phyloP scores from a whole-genome alignment of 2,888 invertebrate genomes.

The Formica aserva region DNA sequence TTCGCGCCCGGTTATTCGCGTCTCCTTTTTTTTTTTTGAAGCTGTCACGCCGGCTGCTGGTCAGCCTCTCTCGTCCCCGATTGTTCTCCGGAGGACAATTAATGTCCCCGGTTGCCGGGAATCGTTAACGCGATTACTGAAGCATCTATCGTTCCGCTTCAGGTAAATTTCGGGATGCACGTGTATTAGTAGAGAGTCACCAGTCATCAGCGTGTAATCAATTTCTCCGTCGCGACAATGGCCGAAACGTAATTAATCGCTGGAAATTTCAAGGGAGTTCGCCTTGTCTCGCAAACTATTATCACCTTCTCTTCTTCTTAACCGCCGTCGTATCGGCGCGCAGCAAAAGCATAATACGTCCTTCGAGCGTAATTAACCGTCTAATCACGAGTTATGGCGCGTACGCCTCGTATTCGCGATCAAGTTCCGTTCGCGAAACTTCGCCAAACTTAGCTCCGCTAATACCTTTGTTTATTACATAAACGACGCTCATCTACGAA shows the following conservation, averaged over 20 bases:
- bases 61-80: constrained; percentile 50
- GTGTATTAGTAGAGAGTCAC: constrained; percentile 37
- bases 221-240: constrained; percentile 68
- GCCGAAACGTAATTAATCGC: constrained; percentile 68
- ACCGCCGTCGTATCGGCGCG: neutral
- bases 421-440: constrained; percentile 43
- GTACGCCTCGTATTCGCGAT: constrained; percentile 16
- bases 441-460: constrained; percentile 2
- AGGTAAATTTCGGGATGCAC: constrained; percentile 21
- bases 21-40: constrained; percentile 46
- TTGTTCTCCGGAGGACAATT: constrained; percentile 70
- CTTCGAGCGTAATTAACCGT: constrained; percentile 49
- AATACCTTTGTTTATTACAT: constrained; percentile 34
- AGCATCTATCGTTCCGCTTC: constrained; percentile 20
- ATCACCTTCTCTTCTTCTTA: constrained; percentile 43
- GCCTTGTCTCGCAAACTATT: constrained; percentile 31
- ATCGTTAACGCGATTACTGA: constrained; percentile 71
- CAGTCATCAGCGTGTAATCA: constrained; percentile 68
- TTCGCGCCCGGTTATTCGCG: neutral
- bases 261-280: constrained; percentile 52
- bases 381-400: constrained; percentile 45
- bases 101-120: constrained; percentile 63
- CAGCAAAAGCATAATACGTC: constrained; percentile 23
- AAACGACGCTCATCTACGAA: constrained; percentile 21
- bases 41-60: constrained; percentile 36